These are phyloP conservation scores for Platyscapa corneri DNA, from an alignment of 1,140 invertebrate species.

Conservation along the genomic window DNA sequence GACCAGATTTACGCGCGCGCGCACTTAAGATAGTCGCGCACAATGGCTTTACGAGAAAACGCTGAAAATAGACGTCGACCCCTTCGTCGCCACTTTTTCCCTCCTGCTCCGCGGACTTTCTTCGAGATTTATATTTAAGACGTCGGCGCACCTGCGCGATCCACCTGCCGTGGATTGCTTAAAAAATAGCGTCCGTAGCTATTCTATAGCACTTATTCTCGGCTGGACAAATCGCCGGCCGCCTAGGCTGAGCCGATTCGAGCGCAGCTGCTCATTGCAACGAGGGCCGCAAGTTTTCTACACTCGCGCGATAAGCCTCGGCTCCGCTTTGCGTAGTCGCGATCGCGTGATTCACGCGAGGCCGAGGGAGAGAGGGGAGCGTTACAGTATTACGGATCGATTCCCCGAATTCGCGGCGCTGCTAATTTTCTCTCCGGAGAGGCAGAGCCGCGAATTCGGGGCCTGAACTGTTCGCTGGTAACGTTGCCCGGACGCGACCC, in stretches of 20 bases:
- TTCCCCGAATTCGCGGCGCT: no score
- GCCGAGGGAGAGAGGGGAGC: no score
- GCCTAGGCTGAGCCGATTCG: no score
- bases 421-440: no score
- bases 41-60: conserved; percentile 10
- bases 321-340: neutral
- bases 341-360: neutral
- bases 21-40: neutral
- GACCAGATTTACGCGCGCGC: neutral
- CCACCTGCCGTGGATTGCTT: neutral
- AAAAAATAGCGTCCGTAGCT: no score
- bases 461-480: no score
- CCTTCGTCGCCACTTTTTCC: neutral
- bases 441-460: no score
- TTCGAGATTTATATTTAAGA: neutral
- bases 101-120: neutral
- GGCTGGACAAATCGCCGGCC: neutral
- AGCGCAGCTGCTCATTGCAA: neutral
- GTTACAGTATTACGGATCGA: no score
- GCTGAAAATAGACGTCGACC: conserved; percentile 27
- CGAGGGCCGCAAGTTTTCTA: neutral
- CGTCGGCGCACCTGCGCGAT: neutral
- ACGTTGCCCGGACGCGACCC: no score
- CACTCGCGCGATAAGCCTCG: neutral
- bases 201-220: neutral